Conservation (phyloP, 2,113 vertebrate genomes). For the Epinephelus lanceolatus region DNA sequence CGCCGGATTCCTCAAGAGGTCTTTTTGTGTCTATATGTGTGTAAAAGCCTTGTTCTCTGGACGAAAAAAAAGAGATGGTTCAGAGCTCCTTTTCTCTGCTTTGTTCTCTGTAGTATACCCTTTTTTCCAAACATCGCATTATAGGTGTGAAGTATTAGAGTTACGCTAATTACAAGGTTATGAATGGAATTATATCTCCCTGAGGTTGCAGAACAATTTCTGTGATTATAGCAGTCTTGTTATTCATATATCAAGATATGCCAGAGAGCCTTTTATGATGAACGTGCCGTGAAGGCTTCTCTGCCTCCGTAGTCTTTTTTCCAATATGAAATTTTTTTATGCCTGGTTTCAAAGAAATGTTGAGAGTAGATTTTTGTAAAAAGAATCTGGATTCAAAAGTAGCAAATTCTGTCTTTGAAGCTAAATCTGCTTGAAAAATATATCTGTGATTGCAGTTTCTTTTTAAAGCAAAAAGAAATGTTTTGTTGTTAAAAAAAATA, state of each 20-base stretch:
- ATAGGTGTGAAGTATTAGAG: slow-evolving; percentile 68
- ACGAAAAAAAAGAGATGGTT: slow-evolving; percentile 17
- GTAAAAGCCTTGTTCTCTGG: slow-evolving; percentile 8
- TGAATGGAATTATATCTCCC: slow-evolving; percentile 62
- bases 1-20: slow-evolving; percentile 6
- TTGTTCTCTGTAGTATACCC: slow-evolving; percentile 30
- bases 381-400: slow-evolving; percentile 21
- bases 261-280: slow-evolving; percentile 53
- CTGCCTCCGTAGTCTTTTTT: slow-evolving; percentile 43
- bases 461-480: not conserved
- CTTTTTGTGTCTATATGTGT: not conserved
- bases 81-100: slow-evolving; percentile 23
- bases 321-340: slow-evolving; percentile 48
- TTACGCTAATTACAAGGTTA: slow-evolving; percentile 54
- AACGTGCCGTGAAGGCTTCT: slow-evolving; percentile 34
- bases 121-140: slow-evolving; percentile 51
- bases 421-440: slow-evolving; percentile 20
- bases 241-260: slow-evolving; percentile 69
- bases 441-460: not conserved
- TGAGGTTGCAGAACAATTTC: slow-evolving; percentile 57
- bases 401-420: slow-evolving; percentile 36
- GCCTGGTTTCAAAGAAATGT: slow-evolving; percentile 38
- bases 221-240: slow-evolving; percentile 59
- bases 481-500: not conserved
- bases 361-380: not conserved